Conservation (phyloP, 1,140 invertebrate species). For the Acyrthosiphon pisum region DNA sequence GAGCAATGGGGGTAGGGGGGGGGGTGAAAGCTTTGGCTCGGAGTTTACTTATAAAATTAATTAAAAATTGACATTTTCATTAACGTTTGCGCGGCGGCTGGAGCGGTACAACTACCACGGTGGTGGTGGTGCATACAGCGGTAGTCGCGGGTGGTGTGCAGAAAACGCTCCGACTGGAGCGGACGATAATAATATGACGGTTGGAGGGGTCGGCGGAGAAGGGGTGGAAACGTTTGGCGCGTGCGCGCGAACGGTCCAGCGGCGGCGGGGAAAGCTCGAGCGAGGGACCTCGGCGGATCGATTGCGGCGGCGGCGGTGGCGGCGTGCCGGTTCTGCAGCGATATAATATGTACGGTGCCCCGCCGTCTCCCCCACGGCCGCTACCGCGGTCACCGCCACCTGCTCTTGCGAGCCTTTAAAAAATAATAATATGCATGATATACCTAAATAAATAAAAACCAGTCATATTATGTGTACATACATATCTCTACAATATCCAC, state of each 20-base stretch:
- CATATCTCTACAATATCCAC: neutral
- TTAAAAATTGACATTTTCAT: conserved; percentile 56
- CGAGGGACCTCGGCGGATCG: conserved; percentile 30
- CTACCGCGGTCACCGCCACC: neutral
- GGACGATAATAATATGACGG: neutral
- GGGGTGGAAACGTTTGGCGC: neutral
- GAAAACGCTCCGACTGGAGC: neutral
- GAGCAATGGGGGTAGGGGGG: too few relatives aligned
- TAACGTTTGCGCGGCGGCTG: neutral
- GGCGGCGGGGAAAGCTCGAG: neutral
- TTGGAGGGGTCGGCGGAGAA: neutral
- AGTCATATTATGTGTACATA: neutral
- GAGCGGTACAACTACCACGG: neutral
- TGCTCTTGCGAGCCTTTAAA: neutral
- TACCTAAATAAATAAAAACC: neutral
- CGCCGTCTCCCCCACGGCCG: neutral
- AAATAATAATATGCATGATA: neutral
- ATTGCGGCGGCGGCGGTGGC: conserved; percentile 2
- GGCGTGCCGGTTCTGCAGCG: neutral
- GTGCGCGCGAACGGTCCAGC: neutral
- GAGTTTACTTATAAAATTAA: conserved; percentile 43
- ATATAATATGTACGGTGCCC: neutral
- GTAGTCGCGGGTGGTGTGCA: neutral
- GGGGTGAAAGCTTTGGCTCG: neutral
- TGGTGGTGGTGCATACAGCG: neutral